Percentiles rank a stretch among this genome's conserved stretches.
These are phyloP conservation scores for Casuarius casuarius DNA, from an alignment of 2,113 vertebrate species.

Conservation along the genomic window DNA sequence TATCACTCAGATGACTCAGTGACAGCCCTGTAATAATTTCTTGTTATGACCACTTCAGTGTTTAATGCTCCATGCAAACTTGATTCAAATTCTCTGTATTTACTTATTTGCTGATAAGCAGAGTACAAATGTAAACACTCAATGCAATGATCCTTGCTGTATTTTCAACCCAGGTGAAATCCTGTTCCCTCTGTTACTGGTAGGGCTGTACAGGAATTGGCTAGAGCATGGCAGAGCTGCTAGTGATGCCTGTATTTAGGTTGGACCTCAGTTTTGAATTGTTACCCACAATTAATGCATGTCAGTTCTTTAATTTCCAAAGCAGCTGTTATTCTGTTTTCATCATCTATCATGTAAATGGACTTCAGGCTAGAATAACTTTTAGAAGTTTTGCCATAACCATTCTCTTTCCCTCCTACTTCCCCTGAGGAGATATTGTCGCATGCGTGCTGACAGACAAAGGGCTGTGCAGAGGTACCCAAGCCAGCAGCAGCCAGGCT, in stretches of 20 bases:
- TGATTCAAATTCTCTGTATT: not conserved
- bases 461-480: too few species aligned
- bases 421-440: too few species aligned
- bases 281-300: not conserved
- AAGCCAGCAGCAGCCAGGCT: not conserved
- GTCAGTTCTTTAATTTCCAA: too few species aligned
- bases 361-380: too few species aligned
- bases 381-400: too few species aligned
- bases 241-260: too few species aligned
- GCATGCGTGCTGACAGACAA: too few species aligned
- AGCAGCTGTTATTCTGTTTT: too few species aligned
- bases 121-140: not conserved
- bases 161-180: not conserved
- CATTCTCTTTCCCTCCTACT: too few species aligned
- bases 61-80: not conserved
- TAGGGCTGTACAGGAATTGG: accelerated
- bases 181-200: accelerated
- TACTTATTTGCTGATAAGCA: not conserved
- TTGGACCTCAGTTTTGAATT: not conserved
- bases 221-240: not conserved
- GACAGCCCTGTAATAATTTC: not conserved
- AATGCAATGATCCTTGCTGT: not conserved
- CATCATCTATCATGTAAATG: too few species aligned
- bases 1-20: not conserved
- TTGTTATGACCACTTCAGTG: not conserved